Base-by-base conservation (phyloP, 2,888 invertebrate species). In the Callinectes sapidus region DNA sequence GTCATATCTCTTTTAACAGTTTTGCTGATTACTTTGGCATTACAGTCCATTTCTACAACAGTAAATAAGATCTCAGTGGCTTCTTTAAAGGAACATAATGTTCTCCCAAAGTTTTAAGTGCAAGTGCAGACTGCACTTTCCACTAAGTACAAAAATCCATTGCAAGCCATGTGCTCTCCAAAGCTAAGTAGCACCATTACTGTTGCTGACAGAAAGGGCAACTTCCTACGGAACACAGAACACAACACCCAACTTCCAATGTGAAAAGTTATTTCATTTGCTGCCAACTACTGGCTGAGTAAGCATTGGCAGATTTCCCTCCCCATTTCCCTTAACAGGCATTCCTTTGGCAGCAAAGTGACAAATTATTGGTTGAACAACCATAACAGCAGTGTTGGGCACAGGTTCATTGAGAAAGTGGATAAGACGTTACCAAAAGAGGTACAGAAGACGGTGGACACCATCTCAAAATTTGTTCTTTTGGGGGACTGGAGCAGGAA, bases 401-500 rank as follows among this genome's bases (percentile, higher is more conserved):
- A 2, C 5, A 16, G 81, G 32, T 0, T 81, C 13, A n/a, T 35
- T 32, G 35, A 8, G 13, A 13, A 35, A 35, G 14, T 81, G 10
- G 81, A 81, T 35, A n/a, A 35, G 35, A 81, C 35, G 1, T 32
- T 81, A 13, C 35, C 13, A 35, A 10, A 8, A 32, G 35, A 81
- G 35, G 35, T 81, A 81, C 16, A 16, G 14, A 16, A 81, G 81
- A 35, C 87, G 91, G 10, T 85, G 87, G 0, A 8, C 86, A 3
- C 2, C 61, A n/a, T 8, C 42, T 61, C 66, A 86, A 6, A n/a
- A 42, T 8, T 86, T 61, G 91, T 35, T 91, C n/a, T 91, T 91
- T 91, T 86, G 91, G 91, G 14, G 86, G 91, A 16, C 86, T 86
- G 2, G 91, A 91, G 86, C n/a, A 86, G n/a, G 16, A 48, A 13